Evolutionary conservation across 1,140 invertebrate genomes (phyloP).

Genomic region (Drosophila eugracilis): DNA sequence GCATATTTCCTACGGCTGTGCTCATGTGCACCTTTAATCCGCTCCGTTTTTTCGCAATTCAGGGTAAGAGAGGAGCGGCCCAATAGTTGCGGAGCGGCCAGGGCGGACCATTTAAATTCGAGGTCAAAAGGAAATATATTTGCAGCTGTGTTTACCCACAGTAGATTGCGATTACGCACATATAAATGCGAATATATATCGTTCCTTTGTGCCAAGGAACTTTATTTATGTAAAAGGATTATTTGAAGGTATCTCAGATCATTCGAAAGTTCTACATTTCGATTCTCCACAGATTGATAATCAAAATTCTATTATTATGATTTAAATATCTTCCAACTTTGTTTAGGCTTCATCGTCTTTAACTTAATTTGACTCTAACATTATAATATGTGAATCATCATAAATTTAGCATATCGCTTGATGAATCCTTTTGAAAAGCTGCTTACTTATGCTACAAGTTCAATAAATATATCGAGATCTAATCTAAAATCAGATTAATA

Average conservation of each 20-base stretch:
- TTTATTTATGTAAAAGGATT: constrained; percentile 14
- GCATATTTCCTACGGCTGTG: constrained; percentile 79
- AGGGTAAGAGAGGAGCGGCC: constrained; percentile 48
- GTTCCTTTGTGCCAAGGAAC: constrained; percentile 11
- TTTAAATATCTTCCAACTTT: too few species aligned
- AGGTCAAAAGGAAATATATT: constrained; percentile 75
- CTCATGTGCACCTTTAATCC: constrained; percentile 82
- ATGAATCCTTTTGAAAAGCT: too few species aligned
- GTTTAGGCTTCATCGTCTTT: too few species aligned
- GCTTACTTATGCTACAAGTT: too few species aligned
- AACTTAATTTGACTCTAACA: too few species aligned
- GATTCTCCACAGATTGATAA: neutral
- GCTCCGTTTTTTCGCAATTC: constrained; percentile 68
- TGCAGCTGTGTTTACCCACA: constrained; percentile 75
- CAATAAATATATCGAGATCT: too few species aligned
- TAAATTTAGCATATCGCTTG: too few species aligned
- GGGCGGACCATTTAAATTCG: constrained; percentile 78
- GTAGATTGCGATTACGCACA: constrained; percentile 63
- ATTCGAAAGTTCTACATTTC: neutral
- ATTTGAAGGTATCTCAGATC: constrained; percentile 2
- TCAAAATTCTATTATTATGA: too few species aligned
- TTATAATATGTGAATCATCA: too few species aligned
- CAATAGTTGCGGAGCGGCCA: constrained; percentile 53
- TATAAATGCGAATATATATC: constrained; percentile 27
- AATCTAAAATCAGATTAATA: too few species aligned